Evolutionary conservation across 2,113 vertebrate species (phyloP), one percentile per base, ranked within the genome.

Genomic region (Grantiella picta): DNA sequence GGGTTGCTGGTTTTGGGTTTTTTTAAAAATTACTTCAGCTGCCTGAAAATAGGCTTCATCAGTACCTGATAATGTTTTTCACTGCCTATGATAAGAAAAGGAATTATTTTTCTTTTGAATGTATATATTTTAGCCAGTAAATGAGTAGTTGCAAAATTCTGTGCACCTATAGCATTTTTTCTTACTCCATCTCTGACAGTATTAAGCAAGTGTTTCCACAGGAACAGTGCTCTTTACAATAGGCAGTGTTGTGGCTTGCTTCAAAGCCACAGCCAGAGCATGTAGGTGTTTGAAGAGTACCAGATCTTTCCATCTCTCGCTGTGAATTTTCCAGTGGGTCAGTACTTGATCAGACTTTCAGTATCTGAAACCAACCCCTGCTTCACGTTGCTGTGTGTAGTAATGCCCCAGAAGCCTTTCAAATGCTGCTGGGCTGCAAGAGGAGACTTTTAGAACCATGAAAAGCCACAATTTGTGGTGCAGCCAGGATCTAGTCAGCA

Each of bases 171-270:
- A 53, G 9, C 27, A 64, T 81, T 88, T 77, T 57, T 80, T 93
- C 65, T 90, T 88, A 61, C 61, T 86, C 35, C 18, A 22, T 90
- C 61, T 78, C 60, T 94, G 36, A 56, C 56, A 83, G 33, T 57
- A 61, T 90, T 85, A 92, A n/a, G 91, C 97, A 96, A 97, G 81
- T 79, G 64, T 98, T 98, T 98, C 97, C 98, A 98, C 98, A 97
- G 97, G 97, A 98, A 98, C 92, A 12, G 44, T 61, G 89, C 90
- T 92, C 94, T 95, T 73, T 36, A 85, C 95, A 94, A 60, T 78
- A 95, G 93, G 25, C 47, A 63, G 60, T 96, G 95, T 93, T 96
- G 97, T 97, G 97, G 96, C 88, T 76, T 40, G 52, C 35, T 81
- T 92, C 82, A 73, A 92, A 96, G 92, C 95, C 96, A 25, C 95